These are phyloP conservation scores for Chiloscyllium punctatum DNA, from an alignment of 2,797 vertebrate species.

Conservation along the genomic window DNA sequence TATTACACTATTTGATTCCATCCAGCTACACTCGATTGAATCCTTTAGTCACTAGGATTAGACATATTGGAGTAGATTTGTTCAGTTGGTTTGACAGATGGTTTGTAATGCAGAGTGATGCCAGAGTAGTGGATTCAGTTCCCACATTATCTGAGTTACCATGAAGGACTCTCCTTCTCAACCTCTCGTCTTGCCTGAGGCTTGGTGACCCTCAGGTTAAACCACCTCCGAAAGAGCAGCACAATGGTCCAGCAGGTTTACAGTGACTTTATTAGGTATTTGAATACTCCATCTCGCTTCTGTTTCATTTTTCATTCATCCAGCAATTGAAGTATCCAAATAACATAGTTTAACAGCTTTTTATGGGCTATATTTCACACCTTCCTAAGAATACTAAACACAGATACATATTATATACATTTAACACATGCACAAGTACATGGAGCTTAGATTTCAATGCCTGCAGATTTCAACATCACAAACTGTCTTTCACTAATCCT, in stretches of 20 bases:
- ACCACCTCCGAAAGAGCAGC: too few species aligned
- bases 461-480: neutral
- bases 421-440: neutral
- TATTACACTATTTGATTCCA: neutral
- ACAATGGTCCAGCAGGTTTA: too few species aligned
- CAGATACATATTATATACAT: neutral
- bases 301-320: neutral
- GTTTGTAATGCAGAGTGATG: too few species aligned
- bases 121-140: too few species aligned
- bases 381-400: neutral
- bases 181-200: too few species aligned
- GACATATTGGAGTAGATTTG: too few species aligned
- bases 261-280: neutral
- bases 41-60: neutral
- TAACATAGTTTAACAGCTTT: neutral
- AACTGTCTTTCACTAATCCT: neutral
- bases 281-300: neutral
- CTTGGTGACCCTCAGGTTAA: too few species aligned
- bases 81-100: too few species aligned
- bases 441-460: neutral
- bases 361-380: neutral
- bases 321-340: neutral
- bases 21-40: neutral
- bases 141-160: too few species aligned
- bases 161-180: too few species aligned